These are phyloP conservation scores for Chorisops tibialis DNA, from an alignment of 2,888 invertebrate species.

Conservation along the genomic window DNA sequence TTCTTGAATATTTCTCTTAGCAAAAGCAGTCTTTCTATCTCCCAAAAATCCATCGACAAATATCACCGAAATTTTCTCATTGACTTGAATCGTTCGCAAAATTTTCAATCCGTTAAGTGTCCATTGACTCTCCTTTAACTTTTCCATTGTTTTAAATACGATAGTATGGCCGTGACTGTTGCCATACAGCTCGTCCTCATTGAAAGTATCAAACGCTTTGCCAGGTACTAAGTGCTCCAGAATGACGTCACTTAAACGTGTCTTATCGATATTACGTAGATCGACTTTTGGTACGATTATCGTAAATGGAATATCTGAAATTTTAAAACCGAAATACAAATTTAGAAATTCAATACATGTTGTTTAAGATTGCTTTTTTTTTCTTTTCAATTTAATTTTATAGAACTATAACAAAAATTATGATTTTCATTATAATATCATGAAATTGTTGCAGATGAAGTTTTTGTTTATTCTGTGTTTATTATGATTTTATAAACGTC, in stretches of 20 bases:
- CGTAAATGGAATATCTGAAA: conserved; percentile 60
- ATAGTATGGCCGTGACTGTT: conserved; percentile 53
- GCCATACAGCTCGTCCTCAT: conserved; percentile 53
- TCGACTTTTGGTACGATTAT: conserved; percentile 59
- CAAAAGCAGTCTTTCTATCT: conserved; percentile 50
- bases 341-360: too few species aligned
- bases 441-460: too few species aligned
- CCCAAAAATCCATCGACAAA: conserved; percentile 52
- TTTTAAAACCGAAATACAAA: too few species aligned
- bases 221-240: conserved; percentile 61
- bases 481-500: too few species aligned
- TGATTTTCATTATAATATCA: too few species aligned
- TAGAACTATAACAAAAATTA: too few species aligned
- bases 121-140: conserved; percentile 47
- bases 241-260: conserved; percentile 58
- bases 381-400: too few species aligned
- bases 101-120: conserved; percentile 50
- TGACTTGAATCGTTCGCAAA: conserved; percentile 48
- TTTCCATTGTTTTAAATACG: conserved; percentile 50
- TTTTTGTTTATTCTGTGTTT: too few species aligned
- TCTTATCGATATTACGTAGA: conserved; percentile 53
- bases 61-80: conserved; percentile 50
- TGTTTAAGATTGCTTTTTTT: too few species aligned
- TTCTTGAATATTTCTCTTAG: conserved; percentile 53
- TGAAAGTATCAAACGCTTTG: conserved; percentile 53